Percentiles rank a stretch among this genome's conserved stretches.
Evolutionary conservation across 2,888 invertebrate genomes (phyloP).

Genomic region (Volucella zonaria): DNA sequence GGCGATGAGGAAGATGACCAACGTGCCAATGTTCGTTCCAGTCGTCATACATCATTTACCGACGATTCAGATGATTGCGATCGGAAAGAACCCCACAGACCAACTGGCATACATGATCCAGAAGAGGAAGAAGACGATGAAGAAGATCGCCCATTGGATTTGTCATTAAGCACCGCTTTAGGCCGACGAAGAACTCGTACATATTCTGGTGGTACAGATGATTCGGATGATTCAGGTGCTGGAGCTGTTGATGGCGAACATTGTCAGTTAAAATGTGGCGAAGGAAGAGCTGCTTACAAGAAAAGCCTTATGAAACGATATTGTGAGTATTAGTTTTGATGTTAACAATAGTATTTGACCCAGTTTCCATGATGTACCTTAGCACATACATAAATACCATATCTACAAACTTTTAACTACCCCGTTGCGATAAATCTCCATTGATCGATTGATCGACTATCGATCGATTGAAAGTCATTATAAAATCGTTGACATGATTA

Average conservation of each 20-base stretch:
- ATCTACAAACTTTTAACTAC: slow-evolving; percentile 41
- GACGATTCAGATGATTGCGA: slow-evolving; percentile 69
- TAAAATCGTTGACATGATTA: slow-evolving; percentile 68
- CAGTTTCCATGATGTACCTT: not conserved
- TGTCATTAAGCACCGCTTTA: slow-evolving; percentile 85
- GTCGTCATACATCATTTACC: slow-evolving; percentile 63
- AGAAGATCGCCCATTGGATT: slow-evolving; percentile 90
- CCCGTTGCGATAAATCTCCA: slow-evolving; percentile 57
- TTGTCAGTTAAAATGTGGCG: slow-evolving; percentile 77
- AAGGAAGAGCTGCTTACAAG: slow-evolving; percentile 88
- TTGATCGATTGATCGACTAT: slow-evolving; percentile 33
- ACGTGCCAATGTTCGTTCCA: slow-evolving; percentile 61
- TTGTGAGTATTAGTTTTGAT: slow-evolving; percentile 87
- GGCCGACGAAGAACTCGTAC: slow-evolving; percentile 83
- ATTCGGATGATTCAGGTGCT: slow-evolving; percentile 87
- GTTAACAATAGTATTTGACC: not conserved
- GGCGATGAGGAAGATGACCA: slow-evolving; percentile 73
- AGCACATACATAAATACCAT: too few species aligned
- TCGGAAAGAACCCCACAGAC: slow-evolving; percentile 60
- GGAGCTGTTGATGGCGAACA: slow-evolving; percentile 83
- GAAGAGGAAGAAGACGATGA: slow-evolving; percentile 80
- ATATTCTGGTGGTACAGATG: slow-evolving; percentile 91
- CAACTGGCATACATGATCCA: slow-evolving; percentile 55
- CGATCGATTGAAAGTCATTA: slow-evolving; percentile 62
- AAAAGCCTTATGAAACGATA: slow-evolving; percentile 96